A percentile compares a stretch with the other conserved stretches of the same genome.
Conservation (phyloP, 2,113 vertebrate genomes). For the Entosphenus tridentatus region DNA sequence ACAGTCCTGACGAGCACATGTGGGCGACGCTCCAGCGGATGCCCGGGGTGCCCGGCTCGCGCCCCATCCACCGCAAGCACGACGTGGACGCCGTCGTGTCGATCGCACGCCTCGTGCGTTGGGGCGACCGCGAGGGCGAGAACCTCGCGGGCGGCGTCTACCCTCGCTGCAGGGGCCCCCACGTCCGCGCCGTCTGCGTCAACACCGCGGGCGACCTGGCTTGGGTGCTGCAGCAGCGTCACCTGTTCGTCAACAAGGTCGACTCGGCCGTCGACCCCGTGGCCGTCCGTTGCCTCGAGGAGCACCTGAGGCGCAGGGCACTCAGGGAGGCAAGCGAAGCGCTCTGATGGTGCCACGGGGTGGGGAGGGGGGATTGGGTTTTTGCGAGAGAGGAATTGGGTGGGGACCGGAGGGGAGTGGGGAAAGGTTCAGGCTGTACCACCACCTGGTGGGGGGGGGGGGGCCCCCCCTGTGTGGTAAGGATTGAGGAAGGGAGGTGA, state of each 20-base stretch:
- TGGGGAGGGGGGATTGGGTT: too few relatives aligned
- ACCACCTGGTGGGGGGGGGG: too few relatives aligned
- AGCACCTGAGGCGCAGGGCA: conserved; percentile 39
- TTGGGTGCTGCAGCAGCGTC: conserved; percentile 39
- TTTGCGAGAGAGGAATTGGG: too few relatives aligned
- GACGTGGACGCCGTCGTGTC: conserved; percentile 47
- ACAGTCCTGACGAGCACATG: conserved; percentile 54
- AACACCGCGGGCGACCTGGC: conserved; percentile 50
- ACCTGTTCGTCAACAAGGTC: conserved; percentile 77
- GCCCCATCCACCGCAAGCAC: conserved; percentile 29
- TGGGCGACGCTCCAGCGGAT: conserved; percentile 71
- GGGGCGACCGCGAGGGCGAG: conserved; percentile 38
- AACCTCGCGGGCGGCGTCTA: conserved; percentile 30
- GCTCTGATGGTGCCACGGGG: too few relatives aligned
- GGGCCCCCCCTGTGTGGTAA: too few relatives aligned
- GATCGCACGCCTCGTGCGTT: conserved; percentile 48
- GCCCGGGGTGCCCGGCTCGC: conserved; percentile 35
- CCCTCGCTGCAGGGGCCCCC: conserved; percentile 34
- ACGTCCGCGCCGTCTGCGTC: conserved; percentile 40
- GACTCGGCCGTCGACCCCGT: conserved; percentile 35
- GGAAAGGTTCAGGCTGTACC: too few relatives aligned
- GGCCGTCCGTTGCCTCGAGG: conserved; percentile 48
- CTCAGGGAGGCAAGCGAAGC: conserved; percentile 9
- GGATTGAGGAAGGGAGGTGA: too few relatives aligned
- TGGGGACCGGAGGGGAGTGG: too few relatives aligned